Evolutionary conservation across 2,888 invertebrate species (phyloP), one percentile per base, ranked within the genome.

Genomic region (Tetrapedia diversipes): DNA sequence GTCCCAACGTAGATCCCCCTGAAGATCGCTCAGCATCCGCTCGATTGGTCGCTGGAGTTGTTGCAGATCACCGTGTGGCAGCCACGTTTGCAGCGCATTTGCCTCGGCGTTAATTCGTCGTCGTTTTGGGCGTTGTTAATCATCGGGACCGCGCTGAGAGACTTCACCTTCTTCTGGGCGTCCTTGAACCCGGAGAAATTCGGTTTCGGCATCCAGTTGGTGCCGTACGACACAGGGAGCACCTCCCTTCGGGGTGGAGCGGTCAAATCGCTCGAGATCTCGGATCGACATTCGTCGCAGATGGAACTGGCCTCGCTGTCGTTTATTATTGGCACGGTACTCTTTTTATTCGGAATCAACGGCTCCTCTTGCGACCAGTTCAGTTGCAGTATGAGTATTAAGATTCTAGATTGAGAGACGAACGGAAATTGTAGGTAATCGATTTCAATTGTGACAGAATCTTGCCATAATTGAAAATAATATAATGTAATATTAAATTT

Each of bases 31-130:
- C 84, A 89, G 45, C 86, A 87, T 32, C 73, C 86, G 66, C 85
- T 87, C n/a, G 87, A 89, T 54, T 87, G 87, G 56, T 89, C 88
- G 77, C 86, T 89, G 39, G 80, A 88, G 65, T 84, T 88, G 47
- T 77, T 82, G 8, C 86, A 85, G 65, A 88, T 84, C 11, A 85
- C 86, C 14, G 88, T 88, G 57, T 89, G 87, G 66, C 87, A 89
- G 4, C 85, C 86, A 6, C 89, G 86, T 53, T 81, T 86, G 61
- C 87, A 81, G 45, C 87, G 80, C 24, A 86, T n/a, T 59, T 84
- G 84, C 56, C 82, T 79, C 0, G 86, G 78, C 1, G 83, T 71
- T 8, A 79, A 51, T 57, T 86, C 82, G 7, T 81, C 79, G 4
- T 74, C 0, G 49, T 79, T 75, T 24, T 77, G 70, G 1, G 74